These are phyloP conservation scores for Lagopus muta DNA, from an alignment of 2,113 vertebrate species.

Conservation along the genomic window DNA sequence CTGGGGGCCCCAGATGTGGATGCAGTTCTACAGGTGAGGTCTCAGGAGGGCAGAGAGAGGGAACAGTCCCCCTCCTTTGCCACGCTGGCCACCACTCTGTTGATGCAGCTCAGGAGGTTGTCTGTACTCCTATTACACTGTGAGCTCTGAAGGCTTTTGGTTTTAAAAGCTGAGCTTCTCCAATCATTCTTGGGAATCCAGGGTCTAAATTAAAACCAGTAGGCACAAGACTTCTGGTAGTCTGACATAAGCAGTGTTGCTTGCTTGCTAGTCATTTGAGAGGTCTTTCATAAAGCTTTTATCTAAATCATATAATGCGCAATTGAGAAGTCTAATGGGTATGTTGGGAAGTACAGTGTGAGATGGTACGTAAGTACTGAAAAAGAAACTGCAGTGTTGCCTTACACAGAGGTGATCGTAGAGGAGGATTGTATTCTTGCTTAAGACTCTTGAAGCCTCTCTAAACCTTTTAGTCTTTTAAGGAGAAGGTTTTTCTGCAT, in stretches of 20 bases:
- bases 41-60: background rate
- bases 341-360: background rate
- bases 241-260: background rate
- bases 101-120: background rate
- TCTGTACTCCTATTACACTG: background rate
- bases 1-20: background rate
- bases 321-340: background rate
- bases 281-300: background rate
- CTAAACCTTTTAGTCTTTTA: background rate
- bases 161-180: background rate
- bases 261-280: background rate
- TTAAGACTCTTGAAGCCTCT: background rate
- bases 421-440: background rate
- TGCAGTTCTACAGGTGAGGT: too few relatives aligned
- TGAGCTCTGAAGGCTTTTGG: rapidly evolving
- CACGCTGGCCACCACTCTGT: background rate
- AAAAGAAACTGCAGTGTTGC: background rate
- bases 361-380: background rate
- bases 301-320: background rate
- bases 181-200: background rate
- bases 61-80: background rate
- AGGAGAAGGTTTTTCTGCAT: background rate
- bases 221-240: background rate
- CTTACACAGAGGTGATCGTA: background rate
- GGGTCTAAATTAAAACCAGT: background rate